Evolutionary conservation across 2,113 vertebrate species (phyloP).

Genomic region (Lagenorhynchus albirostris): DNA sequence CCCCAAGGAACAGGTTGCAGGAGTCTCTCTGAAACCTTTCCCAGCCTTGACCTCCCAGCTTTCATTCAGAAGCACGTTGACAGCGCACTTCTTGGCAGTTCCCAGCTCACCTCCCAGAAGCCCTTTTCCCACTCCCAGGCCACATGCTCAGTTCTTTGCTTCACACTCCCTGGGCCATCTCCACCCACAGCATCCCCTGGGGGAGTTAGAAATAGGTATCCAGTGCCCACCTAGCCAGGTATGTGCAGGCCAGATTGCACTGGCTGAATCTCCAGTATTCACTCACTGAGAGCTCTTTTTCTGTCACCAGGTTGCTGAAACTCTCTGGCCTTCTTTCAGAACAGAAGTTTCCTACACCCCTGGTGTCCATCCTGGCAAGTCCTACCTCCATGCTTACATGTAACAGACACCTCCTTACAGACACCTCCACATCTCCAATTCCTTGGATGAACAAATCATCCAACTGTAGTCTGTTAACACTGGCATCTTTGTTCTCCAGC

Average conservation of each 20-base stretch:
- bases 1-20: slow-evolving; percentile 43
- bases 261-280: background rate
- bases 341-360: background rate
- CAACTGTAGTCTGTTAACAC: background rate
- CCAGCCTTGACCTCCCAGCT: background rate
- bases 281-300: background rate
- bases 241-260: background rate
- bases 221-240: background rate
- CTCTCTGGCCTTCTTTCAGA: background rate
- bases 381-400: background rate
- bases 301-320: background rate
- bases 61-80: background rate
- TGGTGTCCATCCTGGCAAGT: background rate
- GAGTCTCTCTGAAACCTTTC: background rate
- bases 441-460: background rate
- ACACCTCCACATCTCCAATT: background rate
- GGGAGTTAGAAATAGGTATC: background rate
- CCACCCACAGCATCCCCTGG: background rate
- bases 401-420: background rate
- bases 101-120: background rate
- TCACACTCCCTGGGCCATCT: background rate
- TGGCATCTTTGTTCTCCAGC: slow-evolving; percentile 36
- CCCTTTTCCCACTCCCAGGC: background rate
- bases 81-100: background rate
- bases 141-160: background rate